Conservation (phyloP, 2,888 invertebrate genomes). For the Flabesymbios commensalis region DNA sequence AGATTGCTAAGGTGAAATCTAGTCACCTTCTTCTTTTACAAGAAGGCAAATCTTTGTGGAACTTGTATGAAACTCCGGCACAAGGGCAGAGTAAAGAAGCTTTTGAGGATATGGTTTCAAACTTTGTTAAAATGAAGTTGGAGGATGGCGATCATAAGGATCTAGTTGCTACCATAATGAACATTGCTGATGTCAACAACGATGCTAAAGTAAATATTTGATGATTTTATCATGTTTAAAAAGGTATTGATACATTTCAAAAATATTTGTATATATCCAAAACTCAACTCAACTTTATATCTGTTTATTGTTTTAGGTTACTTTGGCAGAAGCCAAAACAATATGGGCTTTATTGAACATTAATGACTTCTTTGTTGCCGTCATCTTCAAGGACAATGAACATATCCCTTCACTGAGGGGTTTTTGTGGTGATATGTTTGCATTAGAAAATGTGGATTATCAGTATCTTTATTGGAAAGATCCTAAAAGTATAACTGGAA, state of each 20-base stretch:
- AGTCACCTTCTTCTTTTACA: too few species aligned
- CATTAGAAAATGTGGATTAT: slow-evolving; percentile 35
- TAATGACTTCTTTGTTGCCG: slow-evolving; percentile 46
- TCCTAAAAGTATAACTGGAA: not conserved
- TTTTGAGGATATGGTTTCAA: slow-evolving; percentile 36
- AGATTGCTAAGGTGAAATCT: too few species aligned
- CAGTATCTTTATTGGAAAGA: not conserved
- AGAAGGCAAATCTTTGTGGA: too few species aligned
- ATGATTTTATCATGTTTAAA: not conserved
- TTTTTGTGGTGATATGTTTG: slow-evolving; percentile 46
- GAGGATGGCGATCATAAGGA: slow-evolving; percentile 39
- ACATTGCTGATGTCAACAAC: slow-evolving; percentile 46
- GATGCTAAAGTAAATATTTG: slow-evolving; percentile 40
- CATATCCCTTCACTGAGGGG: slow-evolving; percentile 42
- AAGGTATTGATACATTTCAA: too few species aligned
- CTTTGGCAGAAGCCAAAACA: slow-evolving; percentile 48
- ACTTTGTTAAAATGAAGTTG: slow-evolving; percentile 37
- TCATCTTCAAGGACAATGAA: slow-evolving; percentile 42
- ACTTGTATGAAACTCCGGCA: not conserved
- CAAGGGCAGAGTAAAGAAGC: slow-evolving; percentile 23
- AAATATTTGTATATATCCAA: too few species aligned
- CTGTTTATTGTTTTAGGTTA: slow-evolving; percentile 44
- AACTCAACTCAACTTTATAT: too few species aligned
- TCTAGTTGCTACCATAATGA: slow-evolving; percentile 37
- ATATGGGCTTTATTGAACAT: slow-evolving; percentile 49